Percentiles rank a stretch among this genome's conserved stretches.
phyloP scores from a whole-genome alignment of 2,113 vertebrate genomes.

The Lepisosteus osseus region DNA sequence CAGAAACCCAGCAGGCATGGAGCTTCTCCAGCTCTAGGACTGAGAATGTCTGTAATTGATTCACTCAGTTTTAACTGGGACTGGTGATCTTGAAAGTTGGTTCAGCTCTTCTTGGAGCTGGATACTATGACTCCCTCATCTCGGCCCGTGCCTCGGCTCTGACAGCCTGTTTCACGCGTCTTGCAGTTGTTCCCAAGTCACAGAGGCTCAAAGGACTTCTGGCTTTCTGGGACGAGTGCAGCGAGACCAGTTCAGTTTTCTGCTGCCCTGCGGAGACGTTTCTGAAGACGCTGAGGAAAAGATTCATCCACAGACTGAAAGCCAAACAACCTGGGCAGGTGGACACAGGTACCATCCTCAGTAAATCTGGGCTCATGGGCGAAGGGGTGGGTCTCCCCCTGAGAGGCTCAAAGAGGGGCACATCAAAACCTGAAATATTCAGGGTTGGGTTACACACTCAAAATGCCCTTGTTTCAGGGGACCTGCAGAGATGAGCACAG shows the following conservation, averaged over 20 bases:
- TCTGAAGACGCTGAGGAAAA: conserved; percentile 68
- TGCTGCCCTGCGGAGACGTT: conserved; percentile 65
- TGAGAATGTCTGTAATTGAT: too few relatives aligned
- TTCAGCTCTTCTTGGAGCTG: too few relatives aligned
- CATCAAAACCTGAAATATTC: neutral
- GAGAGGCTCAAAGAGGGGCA: neutral
- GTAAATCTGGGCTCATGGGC: neutral
- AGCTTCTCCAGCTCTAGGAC: too few relatives aligned
- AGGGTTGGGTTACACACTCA: neutral
- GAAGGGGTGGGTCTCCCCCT: neutral
- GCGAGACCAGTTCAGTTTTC: conserved; percentile 56
- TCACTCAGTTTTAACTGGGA: too few relatives aligned
- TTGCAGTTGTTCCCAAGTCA: conserved; percentile 75
- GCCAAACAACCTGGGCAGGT: conserved; percentile 82
- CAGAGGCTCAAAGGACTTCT: conserved; percentile 67
- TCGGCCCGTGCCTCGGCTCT: neutral
- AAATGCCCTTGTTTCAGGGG: neutral
- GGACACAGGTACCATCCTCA: conserved; percentile 72
- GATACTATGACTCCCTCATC: neutral
- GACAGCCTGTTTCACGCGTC: neutral
- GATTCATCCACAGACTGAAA: conserved; percentile 71
- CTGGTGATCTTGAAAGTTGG: too few relatives aligned
- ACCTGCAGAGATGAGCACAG: too few relatives aligned
- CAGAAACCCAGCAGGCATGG: too few relatives aligned
- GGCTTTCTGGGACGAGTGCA: conserved; percentile 79